Evolutionary conservation across 2,113 vertebrate species (phyloP).

Genomic region (Chaenogobius annularis): DNA sequence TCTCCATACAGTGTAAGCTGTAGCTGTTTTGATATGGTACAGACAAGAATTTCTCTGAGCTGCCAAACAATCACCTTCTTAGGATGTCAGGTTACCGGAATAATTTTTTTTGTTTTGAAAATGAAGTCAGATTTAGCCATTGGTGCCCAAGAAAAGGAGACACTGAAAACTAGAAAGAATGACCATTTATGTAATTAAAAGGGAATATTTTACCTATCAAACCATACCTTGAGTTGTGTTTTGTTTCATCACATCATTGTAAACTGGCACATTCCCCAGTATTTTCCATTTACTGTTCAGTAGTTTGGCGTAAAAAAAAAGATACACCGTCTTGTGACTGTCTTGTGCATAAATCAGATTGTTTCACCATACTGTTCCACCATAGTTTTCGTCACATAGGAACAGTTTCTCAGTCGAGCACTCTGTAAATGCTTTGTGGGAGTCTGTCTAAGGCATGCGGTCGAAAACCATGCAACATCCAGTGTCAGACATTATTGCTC

Average conservation of each 20-base stretch:
- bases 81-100: too few species aligned
- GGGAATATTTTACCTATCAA: too few species aligned
- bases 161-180: too few species aligned
- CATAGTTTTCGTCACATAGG: constrained; percentile 39
- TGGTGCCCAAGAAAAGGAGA: too few species aligned
- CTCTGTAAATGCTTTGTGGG: constrained; percentile 49
- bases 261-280: background rate
- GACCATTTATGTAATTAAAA: too few species aligned
- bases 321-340: background rate
- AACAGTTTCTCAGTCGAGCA: constrained; percentile 40
- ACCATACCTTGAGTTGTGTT: background rate
- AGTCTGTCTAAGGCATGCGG: constrained; percentile 46
- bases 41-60: too few species aligned
- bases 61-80: too few species aligned
- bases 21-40: too few species aligned
- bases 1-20: too few species aligned
- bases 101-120: too few species aligned
- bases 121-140: too few species aligned
- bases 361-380: background rate
- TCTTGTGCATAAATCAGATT: constrained; percentile 2
- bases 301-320: background rate
- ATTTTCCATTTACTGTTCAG: background rate
- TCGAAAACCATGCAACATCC: constrained; percentile 52
- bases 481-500: constrained; percentile 65
- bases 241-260: background rate